These are phyloP conservation scores for Pseudoatta argentina DNA, from an alignment of 1,140 invertebrate genomes.

Conservation along the genomic window DNA sequence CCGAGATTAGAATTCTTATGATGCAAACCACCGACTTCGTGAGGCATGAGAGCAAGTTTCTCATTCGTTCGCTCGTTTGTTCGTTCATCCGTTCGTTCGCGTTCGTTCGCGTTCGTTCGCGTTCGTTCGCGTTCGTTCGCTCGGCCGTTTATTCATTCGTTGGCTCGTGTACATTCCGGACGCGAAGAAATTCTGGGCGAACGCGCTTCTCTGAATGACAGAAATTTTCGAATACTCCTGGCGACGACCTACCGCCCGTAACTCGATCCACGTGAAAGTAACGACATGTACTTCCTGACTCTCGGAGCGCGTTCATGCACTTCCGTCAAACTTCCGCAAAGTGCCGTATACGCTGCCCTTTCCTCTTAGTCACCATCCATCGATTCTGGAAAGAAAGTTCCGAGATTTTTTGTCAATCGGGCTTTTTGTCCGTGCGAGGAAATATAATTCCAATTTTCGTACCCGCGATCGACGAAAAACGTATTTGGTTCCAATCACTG, in stretches of 20 bases:
- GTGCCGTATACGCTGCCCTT: slow-evolving; percentile 1
- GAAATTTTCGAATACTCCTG: slow-evolving; percentile 45
- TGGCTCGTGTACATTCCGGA: slow-evolving; percentile 66
- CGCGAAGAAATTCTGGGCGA: slow-evolving; percentile 47
- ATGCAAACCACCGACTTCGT: slow-evolving; percentile 43
- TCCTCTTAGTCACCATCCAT: neutral
- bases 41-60: neutral
- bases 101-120: neutral
- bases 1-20: slow-evolving; percentile 70
- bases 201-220: neutral
- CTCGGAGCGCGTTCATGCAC: slow-evolving; percentile 51
- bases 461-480: slow-evolving; percentile 17
- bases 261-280: slow-evolving; percentile 60
- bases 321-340: slow-evolving; percentile 44
- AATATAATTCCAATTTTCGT: slow-evolving; percentile 49
- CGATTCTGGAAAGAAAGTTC: neutral
- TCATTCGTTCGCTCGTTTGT: neutral
- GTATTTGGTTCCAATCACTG: slow-evolving; percentile 49
- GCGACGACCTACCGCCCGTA: slow-evolving; percentile 12
- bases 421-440: slow-evolving; percentile 17
- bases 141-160: neutral
- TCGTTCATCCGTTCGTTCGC: neutral
- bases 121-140: neutral
- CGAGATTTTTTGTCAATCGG: slow-evolving; percentile 29
- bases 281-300: slow-evolving; percentile 53